Percentiles rank a stretch among this genome's conserved stretches.
Conservation (phyloP, 2,113 vertebrate species). For the Daphoenositta chrysoptera region DNA sequence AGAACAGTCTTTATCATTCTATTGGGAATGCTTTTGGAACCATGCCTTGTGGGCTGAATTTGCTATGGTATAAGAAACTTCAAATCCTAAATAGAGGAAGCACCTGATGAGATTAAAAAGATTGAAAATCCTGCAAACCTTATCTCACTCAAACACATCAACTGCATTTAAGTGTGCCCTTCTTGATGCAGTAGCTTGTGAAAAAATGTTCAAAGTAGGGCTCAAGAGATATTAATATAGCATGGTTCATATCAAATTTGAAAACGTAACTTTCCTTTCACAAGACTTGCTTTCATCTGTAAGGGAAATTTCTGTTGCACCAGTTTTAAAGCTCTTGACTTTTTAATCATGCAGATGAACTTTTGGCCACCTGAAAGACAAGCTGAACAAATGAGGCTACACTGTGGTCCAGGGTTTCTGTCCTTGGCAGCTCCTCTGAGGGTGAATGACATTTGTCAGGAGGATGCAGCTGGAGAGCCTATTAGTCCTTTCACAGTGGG, state of each 20-base stretch:
- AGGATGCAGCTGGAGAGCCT: background rate
- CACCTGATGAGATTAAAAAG: background rate
- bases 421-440: background rate
- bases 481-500: background rate
- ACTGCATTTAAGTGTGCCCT: background rate
- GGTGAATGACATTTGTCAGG: background rate
- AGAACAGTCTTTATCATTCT: background rate
- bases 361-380: background rate
- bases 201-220: background rate
- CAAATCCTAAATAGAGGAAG: background rate
- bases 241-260: background rate
- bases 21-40: background rate
- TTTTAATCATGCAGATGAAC: background rate
- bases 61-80: background rate
- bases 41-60: background rate
- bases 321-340: background rate
- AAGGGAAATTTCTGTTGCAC: background rate
- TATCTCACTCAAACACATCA: background rate
- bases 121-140: background rate
- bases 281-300: background rate
- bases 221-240: background rate
- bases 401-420: background rate
- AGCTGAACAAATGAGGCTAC: background rate
- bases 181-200: background rate
- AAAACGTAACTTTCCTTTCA: background rate